Evolutionary conservation across 2,797 vertebrate genomes (phyloP), one percentile per base, ranked within the genome.

Genomic region (Enteromius afrohamiltoni): DNA sequence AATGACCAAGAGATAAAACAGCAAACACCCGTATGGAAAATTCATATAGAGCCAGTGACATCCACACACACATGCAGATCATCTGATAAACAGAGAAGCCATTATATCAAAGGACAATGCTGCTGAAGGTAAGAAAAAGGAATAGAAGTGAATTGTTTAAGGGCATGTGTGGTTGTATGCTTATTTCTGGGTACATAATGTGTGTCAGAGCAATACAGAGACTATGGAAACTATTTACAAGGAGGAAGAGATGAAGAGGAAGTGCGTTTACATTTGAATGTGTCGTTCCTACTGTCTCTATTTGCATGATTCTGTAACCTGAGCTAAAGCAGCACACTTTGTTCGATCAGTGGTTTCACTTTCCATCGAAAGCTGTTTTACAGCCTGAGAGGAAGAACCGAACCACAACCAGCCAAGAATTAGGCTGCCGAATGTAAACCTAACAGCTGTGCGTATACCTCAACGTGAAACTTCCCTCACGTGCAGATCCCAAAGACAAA

Each of bases 21-120:
- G n/a, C 68, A 69, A 49, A 80, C 67, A 77, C 75, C 55, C 49
- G 70, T 79, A 62, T 77, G 81, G 83, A 79, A 79, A 86, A 77
- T 81, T 16, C 77, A 65, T 53, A 55, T 67, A 37, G 34, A 55
- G 40, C 13, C 29, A 62, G 31, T 13, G 5, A 70, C 65, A 74
- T 23, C n/a, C 55, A 77, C 77, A 62, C 31, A 42, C 42, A 58
- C 17, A 82, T 65, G 3, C 11, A 74, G 62, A 68, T 79, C 4
- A 3, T 37, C 7, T 19, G 73, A 81, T 69, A 77, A 40, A 69
- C 47, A 40, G 34, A 1, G 23, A 42, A 29, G n/a, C 29, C 17
- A 58, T 55, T 16, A 70, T 21, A 77, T 51, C 10, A 68, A 64
- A 78, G 11, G 74, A 60, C 60, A 80, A 47, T 45, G 23, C 37